Base-by-base conservation (phyloP, 2,797 vertebrate genomes). In the Mus spretus region DNA sequence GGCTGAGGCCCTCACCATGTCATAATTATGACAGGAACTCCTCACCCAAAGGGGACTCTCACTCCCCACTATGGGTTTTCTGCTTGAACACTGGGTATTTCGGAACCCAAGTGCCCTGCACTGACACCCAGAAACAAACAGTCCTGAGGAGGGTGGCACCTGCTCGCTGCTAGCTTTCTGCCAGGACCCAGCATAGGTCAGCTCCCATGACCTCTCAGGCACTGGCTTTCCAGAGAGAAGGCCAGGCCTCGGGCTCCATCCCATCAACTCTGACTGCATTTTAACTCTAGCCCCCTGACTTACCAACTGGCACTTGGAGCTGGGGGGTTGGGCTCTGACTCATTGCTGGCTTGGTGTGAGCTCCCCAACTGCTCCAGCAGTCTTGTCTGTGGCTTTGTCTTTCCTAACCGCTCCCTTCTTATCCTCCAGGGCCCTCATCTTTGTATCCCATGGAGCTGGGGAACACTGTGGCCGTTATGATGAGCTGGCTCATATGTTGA, bases 381-480 rank as follows among this genome's bases (percentile, higher is more conserved):
- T 11, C 17, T 9, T 24, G 11, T 14, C 63, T 31, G 8, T 74
- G 3, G 7, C 47, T 44, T 44, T 40, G 3, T 6, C 47, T n/a
- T 50, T 40, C 34, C 80, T 97, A 20, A 97, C 28, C 0, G 0
- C 6, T 59, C 19, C 40, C 65, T 75, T 96, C 59, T 96, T 20
- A 1, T 14, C 96, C 94, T 34, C 37, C 98, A 99, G 99, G 98
- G 99, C 99, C 22, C 98, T 99, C 65, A 98, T 99, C 97, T 99
- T 99, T 75, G 98, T 99, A 79, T 99, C 97, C 83, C 99, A 99
- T 0, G 99, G 99, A 7, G 99, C 99, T 0, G 99, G 99, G 85
- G 99, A 99, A 96, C 99, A 99, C 97, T 99, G 99, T 40, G 99
- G 99, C 95, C 98, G 99, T 31, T 99, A 99, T 3, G 98, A 99